Conservation (phyloP, 2,888 invertebrate species). For the Pteria penguin region DNA sequence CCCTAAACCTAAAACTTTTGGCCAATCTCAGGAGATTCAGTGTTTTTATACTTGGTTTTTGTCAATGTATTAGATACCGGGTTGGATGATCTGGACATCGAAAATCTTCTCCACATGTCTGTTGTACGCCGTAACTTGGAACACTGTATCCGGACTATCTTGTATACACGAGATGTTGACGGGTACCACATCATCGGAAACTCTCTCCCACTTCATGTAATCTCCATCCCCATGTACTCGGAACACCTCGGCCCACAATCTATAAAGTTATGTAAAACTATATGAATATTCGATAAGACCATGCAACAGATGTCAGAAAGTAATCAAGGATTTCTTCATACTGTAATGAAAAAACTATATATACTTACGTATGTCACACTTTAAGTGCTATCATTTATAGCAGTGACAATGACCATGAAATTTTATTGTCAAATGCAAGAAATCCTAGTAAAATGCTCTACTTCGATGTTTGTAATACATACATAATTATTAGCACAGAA, state of each 20-base stretch:
- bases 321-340: no score
- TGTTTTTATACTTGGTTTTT: no score
- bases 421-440: no score
- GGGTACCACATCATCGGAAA: slow-evolving; percentile 98
- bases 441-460: no score
- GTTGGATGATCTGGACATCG: slow-evolving; percentile 97
- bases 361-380: no score
- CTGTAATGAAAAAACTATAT: no score
- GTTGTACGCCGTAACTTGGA: slow-evolving; percentile 99
- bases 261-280: slow-evolving; percentile 41
- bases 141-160: slow-evolving; percentile 97
- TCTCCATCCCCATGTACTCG: slow-evolving; percentile 94
- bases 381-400: no score
- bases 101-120: slow-evolving; percentile 99
- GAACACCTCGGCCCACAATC: slow-evolving; percentile 99
- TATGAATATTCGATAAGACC: neutral
- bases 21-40: no score
- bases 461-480: no score
- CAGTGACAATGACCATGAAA: no score
- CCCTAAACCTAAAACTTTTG: no score
- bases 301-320: neutral
- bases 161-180: slow-evolving; percentile 99
- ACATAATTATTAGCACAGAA: no score
- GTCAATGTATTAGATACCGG: slow-evolving; percentile 89
- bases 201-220: slow-evolving; percentile 90